Base-by-base conservation (phyloP, 64 coral and sea anemone species). In the Porites lutea region DNA sequence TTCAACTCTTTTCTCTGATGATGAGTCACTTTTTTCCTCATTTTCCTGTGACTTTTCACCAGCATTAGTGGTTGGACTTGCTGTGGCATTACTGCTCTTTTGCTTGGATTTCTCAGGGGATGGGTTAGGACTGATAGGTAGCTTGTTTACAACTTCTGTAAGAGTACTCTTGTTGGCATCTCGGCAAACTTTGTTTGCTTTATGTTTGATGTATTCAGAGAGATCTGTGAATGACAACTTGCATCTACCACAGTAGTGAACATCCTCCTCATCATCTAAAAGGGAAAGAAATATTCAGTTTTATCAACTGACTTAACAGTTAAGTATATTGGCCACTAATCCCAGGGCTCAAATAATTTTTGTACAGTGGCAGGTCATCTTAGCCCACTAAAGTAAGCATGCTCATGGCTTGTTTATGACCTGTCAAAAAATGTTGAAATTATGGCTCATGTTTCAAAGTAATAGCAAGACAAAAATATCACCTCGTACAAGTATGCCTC, bases 191-290 rank as follows among this genome's bases (percentile, higher is more conserved):
- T 91, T 94, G 48, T 82, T 55, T 87, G 78, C 87, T 68, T 99
- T 99, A 20, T 99, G 97, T 11, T 86, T 65, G 48, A 99, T 77
- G 75, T 99, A 99, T 14, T 71, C 68, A 55, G 94, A 61, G 14
- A 99, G 75, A 73, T 93, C 92, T 57, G 72, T 94, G 72, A 99
- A 99, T 37, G 91, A 71, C 52, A 63, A 65, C 50, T 96, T 99
- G 78, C 97, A 99, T 85, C 72, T 93, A 9, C 97, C 97, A 89
- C 97, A 99, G 16, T 94, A 95, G 83, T 99, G 97, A 2, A 99
- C 79, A 86, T 99, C 97, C 74, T 93, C 79, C n/a, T 99, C 97
- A 63, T 99, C 97, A 93, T 96, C 94, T 87, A 52, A 16, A 53
- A 76, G 58, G 68, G 90, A 46, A 47, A 13, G 48, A 59, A 37